Percentiles rank a stretch among this genome's conserved stretches.
Evolutionary conservation across 2,113 vertebrate genomes (phyloP).

Genomic region (Diadophis punctatus): DNA sequence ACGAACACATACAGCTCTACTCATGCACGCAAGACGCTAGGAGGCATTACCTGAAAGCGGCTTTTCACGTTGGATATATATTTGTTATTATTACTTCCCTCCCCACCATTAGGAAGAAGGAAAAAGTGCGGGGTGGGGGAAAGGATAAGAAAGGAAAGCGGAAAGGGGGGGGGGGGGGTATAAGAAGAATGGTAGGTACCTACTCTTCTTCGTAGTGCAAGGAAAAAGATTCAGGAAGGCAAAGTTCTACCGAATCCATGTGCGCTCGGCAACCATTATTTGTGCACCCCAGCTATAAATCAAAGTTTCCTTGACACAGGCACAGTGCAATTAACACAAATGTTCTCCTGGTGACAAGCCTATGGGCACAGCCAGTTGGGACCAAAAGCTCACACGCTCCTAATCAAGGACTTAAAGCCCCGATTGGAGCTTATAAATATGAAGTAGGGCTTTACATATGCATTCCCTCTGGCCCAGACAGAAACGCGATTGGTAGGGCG

Average conservation of each 20-base stretch:
- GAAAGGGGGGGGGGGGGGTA: neutral
- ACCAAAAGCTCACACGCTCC: conserved; percentile 88
- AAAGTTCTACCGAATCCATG: conserved; percentile 99
- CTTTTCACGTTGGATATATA: neutral
- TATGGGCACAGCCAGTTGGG: conserved; percentile 85
- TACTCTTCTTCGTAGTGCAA: conserved; percentile 99
- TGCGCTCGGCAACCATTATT: conserved; percentile 89
- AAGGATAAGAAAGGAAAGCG: conserved; percentile 5
- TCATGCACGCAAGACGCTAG: conserved; percentile 6
- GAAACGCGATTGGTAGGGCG: conserved; percentile 78
- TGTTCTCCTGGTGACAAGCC: conserved; percentile 76
- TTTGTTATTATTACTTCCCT: neutral
- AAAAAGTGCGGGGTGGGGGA: neutral
- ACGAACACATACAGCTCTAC: conserved; percentile 63
- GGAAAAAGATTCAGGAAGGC: conserved; percentile 93
- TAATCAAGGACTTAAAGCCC: conserved; percentile 99
- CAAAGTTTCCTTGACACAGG: conserved; percentile 88
- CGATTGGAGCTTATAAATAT: conserved; percentile 97
- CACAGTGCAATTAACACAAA: conserved; percentile 83
- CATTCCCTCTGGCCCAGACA: conserved; percentile 80
- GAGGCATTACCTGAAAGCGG: conserved; percentile 53
- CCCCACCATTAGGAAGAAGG: conserved; percentile 8
- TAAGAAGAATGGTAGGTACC: conserved; percentile 83
- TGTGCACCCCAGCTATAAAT: conserved; percentile 83
- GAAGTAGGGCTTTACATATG: conserved; percentile 92